phyloP scores from a whole-genome alignment of 1,140 invertebrate species.

The Lordiphosa stackelbergi region DNA sequence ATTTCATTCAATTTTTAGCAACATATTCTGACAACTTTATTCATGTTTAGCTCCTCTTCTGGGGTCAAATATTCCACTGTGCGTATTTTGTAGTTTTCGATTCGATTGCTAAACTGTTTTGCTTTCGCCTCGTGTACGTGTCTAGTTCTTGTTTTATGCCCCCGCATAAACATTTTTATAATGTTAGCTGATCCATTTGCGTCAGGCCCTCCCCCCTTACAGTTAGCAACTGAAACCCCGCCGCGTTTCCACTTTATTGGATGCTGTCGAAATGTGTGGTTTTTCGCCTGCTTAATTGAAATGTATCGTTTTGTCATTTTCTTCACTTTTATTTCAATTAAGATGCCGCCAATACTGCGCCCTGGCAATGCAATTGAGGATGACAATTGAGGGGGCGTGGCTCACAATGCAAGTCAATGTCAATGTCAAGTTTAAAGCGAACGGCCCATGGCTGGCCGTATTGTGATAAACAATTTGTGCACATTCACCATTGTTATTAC shows the following conservation, averaged over 20 bases:
- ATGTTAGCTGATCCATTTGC: not conserved
- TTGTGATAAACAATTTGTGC: slow-evolving; percentile 5
- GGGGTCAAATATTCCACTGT: too few relatives aligned
- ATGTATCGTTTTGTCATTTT: slow-evolving; percentile 53
- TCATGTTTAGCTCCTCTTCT: too few relatives aligned
- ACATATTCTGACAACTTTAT: too few relatives aligned
- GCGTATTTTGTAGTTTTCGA: too few relatives aligned
- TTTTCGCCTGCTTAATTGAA: slow-evolving; percentile 46
- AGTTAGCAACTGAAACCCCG: not conserved
- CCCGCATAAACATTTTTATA: slow-evolving; percentile 6
- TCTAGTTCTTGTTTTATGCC: not conserved
- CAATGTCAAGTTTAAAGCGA: slow-evolving; percentile 42
- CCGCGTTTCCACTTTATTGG: slow-evolving; percentile 36
- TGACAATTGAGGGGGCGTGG: not conserved
- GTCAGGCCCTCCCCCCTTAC: not conserved
- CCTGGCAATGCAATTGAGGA: not conserved
- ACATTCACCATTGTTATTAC: not conserved
- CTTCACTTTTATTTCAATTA: slow-evolving; percentile 24
- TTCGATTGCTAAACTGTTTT: too few relatives aligned
- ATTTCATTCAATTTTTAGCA: too few relatives aligned
- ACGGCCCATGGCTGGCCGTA: slow-evolving; percentile 8
- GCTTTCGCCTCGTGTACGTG: too few relatives aligned
- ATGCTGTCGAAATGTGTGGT: slow-evolving; percentile 47
- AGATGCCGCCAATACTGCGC: slow-evolving; percentile 9
- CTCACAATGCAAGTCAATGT: slow-evolving; percentile 29